These are phyloP conservation scores for Drosophila conformis DNA, from an alignment of 2,888 invertebrate species.

Conservation along the genomic window DNA sequence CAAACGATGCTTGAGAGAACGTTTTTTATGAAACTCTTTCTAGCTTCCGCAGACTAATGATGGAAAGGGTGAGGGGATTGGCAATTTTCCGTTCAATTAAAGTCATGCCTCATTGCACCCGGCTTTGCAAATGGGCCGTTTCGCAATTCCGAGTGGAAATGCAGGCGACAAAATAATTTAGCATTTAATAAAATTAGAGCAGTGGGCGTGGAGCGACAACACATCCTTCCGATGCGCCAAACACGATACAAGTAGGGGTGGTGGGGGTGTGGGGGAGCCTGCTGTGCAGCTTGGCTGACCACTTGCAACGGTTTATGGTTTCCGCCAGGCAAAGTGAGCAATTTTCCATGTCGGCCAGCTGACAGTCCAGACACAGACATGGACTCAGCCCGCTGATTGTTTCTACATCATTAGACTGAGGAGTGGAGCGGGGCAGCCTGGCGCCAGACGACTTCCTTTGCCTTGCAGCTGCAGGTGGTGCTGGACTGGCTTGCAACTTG, in stretches of 20 bases:
- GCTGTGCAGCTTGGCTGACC: slow-evolving; percentile 32
- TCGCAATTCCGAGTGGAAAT: slow-evolving; percentile 29
- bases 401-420: slow-evolving; percentile 64
- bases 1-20: neutral
- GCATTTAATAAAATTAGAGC: slow-evolving; percentile 63
- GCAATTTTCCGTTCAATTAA: slow-evolving; percentile 16
- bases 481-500: slow-evolving; percentile 24
- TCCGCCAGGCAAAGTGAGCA: slow-evolving; percentile 67
- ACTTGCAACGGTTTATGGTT: slow-evolving; percentile 65
- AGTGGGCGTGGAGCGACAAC: slow-evolving; percentile 53
- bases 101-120: slow-evolving; percentile 3
- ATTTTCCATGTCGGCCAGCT: slow-evolving; percentile 33
- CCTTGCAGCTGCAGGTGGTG: slow-evolving; percentile 14
- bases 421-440: slow-evolving; percentile 12
- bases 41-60: neutral
- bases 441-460: slow-evolving; percentile 64
- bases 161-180: slow-evolving; percentile 65
- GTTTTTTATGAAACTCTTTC: neutral
- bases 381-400: slow-evolving; percentile 33
- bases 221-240: slow-evolving; percentile 50
- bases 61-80: neutral
- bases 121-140: neutral
- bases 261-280: neutral
- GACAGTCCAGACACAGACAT: slow-evolving; percentile 18
- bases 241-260: neutral